Evolutionary conservation across 2,888 invertebrate species (phyloP), one percentile per base, ranked within the genome.

Genomic region (Linnaemya vulpina): DNA sequence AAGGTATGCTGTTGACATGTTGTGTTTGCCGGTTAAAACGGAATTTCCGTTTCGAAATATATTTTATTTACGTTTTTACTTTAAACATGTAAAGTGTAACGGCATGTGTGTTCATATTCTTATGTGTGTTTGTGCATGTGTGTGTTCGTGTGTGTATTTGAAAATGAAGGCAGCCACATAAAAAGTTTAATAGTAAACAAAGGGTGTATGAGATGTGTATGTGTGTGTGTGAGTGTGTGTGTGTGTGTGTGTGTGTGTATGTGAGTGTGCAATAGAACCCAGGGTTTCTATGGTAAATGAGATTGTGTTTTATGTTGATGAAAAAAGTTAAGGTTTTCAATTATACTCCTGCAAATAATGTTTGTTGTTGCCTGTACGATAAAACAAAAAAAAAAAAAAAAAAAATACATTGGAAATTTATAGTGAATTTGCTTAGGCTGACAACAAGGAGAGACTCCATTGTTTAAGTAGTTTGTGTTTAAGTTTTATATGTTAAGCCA

Each of bases 51-150:
- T 62, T 71, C 60, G 53, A 38, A 78, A 77, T 60, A 60, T 51
- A 58, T 77, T 68, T 68, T 58, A 78, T 70, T 70, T 78, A 46
- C 62, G 10, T 51, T 68, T 43, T 75, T 75, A 75, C 49, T 13
- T 40, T 75, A 51, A 51, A 25, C 51, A 63, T 40, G 51, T 63
- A 53, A 53, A 38, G 49, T 51, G 60, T 43, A 17, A 11, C n/a
- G n/a, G n/a, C n/a, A 49, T 17, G 73, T 17, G 17, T n/a, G 25
- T 22, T 3, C 30, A 30, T 5, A 3, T 30, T 2, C 5, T 3
- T 30, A 30, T 30, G 30, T 30, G 30, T 2, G 30, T 30, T 3
- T 30, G 30, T 30, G 30, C 5, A 22, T 22, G 22, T 53, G n/a
- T 51, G 68, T 55, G 22, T 40, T 38, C 40, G 5, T 58, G n/a